phyloP scores from a whole-genome alignment of 2,797 vertebrate genomes.

The Takifugu rubripes region DNA sequence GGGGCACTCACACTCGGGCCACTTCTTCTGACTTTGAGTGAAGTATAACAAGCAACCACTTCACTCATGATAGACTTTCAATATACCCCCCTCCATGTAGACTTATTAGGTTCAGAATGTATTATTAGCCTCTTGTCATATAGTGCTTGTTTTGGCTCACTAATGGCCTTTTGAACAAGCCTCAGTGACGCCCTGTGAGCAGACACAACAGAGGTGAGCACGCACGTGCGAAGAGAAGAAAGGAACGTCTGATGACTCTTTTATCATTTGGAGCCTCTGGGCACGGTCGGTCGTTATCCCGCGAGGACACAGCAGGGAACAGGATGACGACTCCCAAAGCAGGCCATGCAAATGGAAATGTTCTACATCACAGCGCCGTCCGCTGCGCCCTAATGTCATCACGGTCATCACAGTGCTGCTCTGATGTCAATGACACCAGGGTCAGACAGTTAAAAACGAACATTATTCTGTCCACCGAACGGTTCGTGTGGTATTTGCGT shows the following conservation, averaged over 20 bases:
- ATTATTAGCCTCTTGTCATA: conserved; percentile 29
- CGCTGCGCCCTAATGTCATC: conserved; percentile 34
- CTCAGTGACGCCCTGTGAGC: conserved; percentile 37
- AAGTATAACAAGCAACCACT: neutral
- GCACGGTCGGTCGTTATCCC: conserved; percentile 39
- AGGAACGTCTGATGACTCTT: conserved; percentile 35
- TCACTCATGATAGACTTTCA: conserved; percentile 5
- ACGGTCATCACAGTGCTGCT: conserved; percentile 12
- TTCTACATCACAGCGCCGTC: conserved; percentile 25
- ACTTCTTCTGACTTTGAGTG: too few relatives aligned
- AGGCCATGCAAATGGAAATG: conserved; percentile 60
- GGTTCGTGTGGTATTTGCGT: neutral
- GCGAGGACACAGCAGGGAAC: conserved; percentile 44
- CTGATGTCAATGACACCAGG: conserved; percentile 18
- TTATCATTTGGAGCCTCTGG: conserved; percentile 50
- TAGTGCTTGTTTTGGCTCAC: conserved; percentile 31
- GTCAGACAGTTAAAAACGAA: neutral
- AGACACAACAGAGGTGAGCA: conserved; percentile 38
- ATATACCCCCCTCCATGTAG: conserved; percentile 14
- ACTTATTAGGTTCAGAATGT: conserved; percentile 32
- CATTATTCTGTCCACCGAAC: too few relatives aligned
- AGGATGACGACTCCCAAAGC: conserved; percentile 44
- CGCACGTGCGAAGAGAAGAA: conserved; percentile 19
- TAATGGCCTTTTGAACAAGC: conserved; percentile 58
- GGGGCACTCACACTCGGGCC: too few relatives aligned